Evolutionary conservation across 2,113 vertebrate genomes (phyloP).

Genomic region (Vulpes ferrilata): DNA sequence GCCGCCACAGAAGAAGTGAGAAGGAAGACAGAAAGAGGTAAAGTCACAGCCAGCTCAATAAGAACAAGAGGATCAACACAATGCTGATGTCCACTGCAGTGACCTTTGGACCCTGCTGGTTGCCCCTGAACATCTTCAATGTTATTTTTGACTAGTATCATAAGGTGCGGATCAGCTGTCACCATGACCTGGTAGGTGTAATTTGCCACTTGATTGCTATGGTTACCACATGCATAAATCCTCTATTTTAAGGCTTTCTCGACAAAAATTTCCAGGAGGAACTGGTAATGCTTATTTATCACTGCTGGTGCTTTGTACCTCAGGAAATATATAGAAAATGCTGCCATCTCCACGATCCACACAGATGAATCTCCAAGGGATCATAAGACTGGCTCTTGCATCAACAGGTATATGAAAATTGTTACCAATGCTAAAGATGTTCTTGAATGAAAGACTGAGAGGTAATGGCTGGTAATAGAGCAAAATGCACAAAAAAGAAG

Average conservation of each 20-base stretch:
- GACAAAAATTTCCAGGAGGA: constrained; percentile 91
- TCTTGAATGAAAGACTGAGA: neutral
- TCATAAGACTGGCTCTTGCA: constrained; percentile 80
- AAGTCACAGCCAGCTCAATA: constrained; percentile 78
- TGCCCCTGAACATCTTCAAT: constrained; percentile 89
- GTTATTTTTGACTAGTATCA: constrained; percentile 89
- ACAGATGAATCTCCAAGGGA: constrained; percentile 86
- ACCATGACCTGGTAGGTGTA: constrained; percentile 87
- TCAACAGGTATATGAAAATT: constrained; percentile 81
- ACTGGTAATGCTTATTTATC: constrained; percentile 80
- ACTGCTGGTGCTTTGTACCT: constrained; percentile 82
- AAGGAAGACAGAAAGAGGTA: constrained; percentile 84
- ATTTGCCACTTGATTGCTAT: constrained; percentile 89
- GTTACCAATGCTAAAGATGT: neutral
- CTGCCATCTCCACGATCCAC: constrained; percentile 86
- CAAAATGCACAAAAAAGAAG: neutral
- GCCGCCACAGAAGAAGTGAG: constrained; percentile 81
- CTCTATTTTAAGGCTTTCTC: constrained; percentile 89
- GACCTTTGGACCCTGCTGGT: constrained; percentile 88
- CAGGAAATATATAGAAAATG: constrained; percentile 86
- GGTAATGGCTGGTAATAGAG: neutral
- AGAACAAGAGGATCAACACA: constrained; percentile 87
- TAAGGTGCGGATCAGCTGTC: constrained; percentile 87
- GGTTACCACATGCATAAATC: constrained; percentile 88
- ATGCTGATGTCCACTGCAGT: constrained; percentile 87